phyloP scores from a whole-genome alignment of 2,113 vertebrate species.

The Tringa solitaria region DNA sequence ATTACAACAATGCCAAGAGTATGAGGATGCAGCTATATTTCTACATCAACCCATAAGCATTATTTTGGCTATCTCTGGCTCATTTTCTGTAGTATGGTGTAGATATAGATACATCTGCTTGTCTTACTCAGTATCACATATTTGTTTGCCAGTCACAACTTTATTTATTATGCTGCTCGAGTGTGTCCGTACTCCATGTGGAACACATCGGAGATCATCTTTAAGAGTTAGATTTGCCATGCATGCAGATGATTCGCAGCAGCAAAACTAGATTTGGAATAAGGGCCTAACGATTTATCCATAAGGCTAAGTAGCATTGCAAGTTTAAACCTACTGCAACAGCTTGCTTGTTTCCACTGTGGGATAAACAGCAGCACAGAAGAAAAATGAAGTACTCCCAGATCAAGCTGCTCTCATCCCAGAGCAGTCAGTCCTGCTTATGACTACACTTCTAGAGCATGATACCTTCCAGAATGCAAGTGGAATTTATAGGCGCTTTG shows the following conservation, averaged over 20 bases:
- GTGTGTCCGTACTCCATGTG: background rate
- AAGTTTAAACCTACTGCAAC: conserved; percentile 24
- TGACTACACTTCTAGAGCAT: background rate
- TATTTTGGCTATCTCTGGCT: background rate
- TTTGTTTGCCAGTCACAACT: background rate
- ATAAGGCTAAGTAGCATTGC: background rate
- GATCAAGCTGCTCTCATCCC: background rate
- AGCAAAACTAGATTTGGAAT: background rate
- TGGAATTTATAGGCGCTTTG: background rate
- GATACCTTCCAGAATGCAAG: background rate
- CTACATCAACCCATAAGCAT: background rate
- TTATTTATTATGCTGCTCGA: background rate
- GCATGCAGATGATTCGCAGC: background rate
- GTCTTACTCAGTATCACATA: background rate
- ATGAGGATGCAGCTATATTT: background rate
- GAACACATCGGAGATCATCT: background rate
- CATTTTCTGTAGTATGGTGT: background rate
- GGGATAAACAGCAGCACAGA: conserved; percentile 2
- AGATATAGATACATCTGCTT: background rate
- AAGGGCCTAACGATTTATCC: conserved; percentile 20
- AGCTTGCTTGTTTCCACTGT: background rate
- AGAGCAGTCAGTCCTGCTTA: conserved; percentile 7
- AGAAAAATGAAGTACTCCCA: background rate
- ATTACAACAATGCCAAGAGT: background rate
- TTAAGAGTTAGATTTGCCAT: background rate